Evolutionary conservation across 2,113 vertebrate species (phyloP).

Genomic region (Cebidichthys violaceus): DNA sequence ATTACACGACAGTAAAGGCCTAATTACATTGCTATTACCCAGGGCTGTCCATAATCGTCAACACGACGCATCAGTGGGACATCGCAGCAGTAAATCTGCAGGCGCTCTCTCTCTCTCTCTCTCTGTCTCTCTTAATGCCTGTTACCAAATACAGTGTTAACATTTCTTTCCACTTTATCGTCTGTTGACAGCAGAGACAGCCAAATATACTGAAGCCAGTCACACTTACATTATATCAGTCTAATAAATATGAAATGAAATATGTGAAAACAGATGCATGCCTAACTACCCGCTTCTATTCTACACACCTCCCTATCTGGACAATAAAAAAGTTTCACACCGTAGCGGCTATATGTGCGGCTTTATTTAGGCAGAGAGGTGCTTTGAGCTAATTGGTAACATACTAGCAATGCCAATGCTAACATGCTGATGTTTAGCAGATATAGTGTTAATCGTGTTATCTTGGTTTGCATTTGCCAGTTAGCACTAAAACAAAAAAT

Average conservation of each 20-base stretch:
- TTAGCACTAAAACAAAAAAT: background rate
- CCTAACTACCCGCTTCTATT: background rate
- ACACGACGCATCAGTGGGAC: conserved; percentile 73
- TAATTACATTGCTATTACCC: conserved; percentile 84
- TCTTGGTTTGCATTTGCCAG: background rate
- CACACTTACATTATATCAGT: conserved; percentile 12
- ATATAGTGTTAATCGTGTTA: background rate
- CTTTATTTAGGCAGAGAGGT: background rate
- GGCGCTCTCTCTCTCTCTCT: conserved; percentile 50
- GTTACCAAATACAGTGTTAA: conserved; percentile 64
- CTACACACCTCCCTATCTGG: background rate
- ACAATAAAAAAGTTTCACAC: background rate
- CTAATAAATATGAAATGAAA: conserved; percentile 4
- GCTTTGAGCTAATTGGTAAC: background rate
- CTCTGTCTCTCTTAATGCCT: conserved; percentile 60
- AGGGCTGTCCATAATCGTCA: conserved; percentile 81
- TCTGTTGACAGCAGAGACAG: conserved; percentile 44
- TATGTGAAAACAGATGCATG: conserved; percentile 5
- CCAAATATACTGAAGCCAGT: conserved; percentile 25
- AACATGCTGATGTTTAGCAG: background rate
- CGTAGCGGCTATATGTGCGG: background rate
- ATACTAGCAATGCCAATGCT: background rate
- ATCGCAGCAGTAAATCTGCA: conserved; percentile 74
- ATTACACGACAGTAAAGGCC: conserved; percentile 84
- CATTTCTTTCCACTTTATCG: conserved; percentile 67